Conservation (phyloP, 2,113 vertebrate species). For the Coptodon rendalli region DNA sequence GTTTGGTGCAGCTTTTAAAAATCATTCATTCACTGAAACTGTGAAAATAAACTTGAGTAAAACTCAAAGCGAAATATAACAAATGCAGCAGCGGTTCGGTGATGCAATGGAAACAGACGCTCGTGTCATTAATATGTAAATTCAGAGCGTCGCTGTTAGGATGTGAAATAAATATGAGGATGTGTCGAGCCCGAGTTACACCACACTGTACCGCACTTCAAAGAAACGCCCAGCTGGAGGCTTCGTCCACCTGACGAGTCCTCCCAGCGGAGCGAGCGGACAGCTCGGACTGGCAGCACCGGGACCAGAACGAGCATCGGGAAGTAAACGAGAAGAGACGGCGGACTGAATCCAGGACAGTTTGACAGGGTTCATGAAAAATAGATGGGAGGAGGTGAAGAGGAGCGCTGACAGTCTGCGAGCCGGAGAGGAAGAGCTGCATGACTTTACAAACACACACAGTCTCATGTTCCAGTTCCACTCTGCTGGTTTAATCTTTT, state of each 20-base stretch:
- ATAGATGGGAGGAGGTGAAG: background rate
- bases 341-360: background rate
- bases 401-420: background rate
- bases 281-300: background rate
- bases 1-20: background rate
- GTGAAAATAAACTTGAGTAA: background rate
- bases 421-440: background rate
- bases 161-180: background rate
- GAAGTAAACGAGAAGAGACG: background rate
- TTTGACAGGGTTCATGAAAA: slow-evolving; percentile 26
- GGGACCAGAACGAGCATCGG: background rate
- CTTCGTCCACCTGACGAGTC: background rate
- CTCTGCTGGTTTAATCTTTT: background rate
- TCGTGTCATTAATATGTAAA: background rate
- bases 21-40: background rate
- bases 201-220: background rate
- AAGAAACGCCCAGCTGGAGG: background rate
- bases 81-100: background rate
- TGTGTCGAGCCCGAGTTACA: background rate
- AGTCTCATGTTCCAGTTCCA: background rate
- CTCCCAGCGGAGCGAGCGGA: background rate
- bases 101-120: background rate
- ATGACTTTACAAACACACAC: background rate
- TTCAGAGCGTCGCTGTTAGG: background rate
- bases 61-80: background rate